These are phyloP conservation scores for Parotia lawesii DNA, from an alignment of 2,113 vertebrate species.

Conservation along the genomic window DNA sequence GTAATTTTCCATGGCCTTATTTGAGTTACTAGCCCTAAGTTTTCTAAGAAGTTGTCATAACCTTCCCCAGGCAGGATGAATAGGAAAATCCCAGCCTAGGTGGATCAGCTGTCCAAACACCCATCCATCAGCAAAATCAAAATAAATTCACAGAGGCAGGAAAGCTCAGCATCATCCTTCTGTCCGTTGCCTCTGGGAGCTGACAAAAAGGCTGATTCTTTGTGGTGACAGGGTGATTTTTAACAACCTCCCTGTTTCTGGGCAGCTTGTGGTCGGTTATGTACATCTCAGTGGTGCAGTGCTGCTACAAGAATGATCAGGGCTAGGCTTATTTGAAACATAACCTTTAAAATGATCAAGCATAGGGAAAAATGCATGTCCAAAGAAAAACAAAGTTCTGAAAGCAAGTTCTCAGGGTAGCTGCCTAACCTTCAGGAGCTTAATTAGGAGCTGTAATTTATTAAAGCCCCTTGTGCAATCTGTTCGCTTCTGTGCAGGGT, in stretches of 20 bases:
- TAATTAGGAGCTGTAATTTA: neutral
- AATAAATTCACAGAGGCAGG: neutral
- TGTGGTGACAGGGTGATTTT: neutral
- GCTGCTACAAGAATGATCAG: neutral
- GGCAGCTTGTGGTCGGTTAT: neutral
- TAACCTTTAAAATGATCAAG: neutral
- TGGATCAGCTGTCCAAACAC: neutral
- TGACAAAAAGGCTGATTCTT: neutral
- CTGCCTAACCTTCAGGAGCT: neutral
- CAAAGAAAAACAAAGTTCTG: neutral
- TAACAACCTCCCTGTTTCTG: neutral
- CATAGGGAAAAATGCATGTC: neutral
- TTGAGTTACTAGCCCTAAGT: neutral
- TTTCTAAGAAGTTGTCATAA: neutral
- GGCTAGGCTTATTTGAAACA: neutral
- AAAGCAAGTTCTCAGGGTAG: neutral
- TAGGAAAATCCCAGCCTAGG: neutral
- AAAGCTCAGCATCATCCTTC: neutral
- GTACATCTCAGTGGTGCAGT: neutral
- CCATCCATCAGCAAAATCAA: neutral
- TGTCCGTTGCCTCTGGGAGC: neutral
- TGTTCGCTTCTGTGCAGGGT: neutral
- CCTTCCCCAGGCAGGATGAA: neutral
- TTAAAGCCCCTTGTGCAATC: neutral
- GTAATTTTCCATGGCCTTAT: conserved; percentile 41